A percentile compares a stretch with the other conserved stretches of the same genome.
These are phyloP conservation scores for Odontamblyopus lacepedii DNA, from an alignment of 2,797 vertebrate genomes.

Conservation along the genomic window DNA sequence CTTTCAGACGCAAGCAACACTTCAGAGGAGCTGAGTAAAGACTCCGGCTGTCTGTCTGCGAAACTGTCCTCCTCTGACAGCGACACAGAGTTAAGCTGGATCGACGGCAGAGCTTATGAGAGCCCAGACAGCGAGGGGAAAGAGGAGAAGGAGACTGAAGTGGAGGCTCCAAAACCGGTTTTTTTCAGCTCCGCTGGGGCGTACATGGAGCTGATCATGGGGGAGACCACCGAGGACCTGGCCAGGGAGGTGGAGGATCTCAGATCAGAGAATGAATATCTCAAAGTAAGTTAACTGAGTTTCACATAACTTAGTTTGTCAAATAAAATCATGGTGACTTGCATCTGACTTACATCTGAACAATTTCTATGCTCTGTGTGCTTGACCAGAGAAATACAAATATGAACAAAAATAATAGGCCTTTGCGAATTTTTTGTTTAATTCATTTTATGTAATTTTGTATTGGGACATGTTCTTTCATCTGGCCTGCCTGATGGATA, in stretches of 20 bases:
- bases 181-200: slow-evolving; percentile 78
- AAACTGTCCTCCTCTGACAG: slow-evolving; percentile 82
- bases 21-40: slow-evolving; percentile 74
- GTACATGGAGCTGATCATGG: slow-evolving; percentile 84
- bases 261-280: slow-evolving; percentile 96
- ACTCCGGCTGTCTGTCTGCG: slow-evolving; percentile 70
- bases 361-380: not conserved
- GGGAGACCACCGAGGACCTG: slow-evolving; percentile 80
- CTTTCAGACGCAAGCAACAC: slow-evolving; percentile 70
- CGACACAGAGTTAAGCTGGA: slow-evolving; percentile 73
- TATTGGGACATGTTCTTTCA: no score
- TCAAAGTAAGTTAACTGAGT: slow-evolving; percentile 83
- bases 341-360: not conserved
- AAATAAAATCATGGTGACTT: not conserved
- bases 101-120: slow-evolving; percentile 48
- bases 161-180: slow-evolving; percentile 50
- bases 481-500: no score
- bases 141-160: slow-evolving; percentile 1
- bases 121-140: slow-evolving; percentile 27
- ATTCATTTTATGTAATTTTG: no score
- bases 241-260: slow-evolving; percentile 90
- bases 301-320: not conserved
- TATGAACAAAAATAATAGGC: no score
- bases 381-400: no score
- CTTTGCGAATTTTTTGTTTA: no score